Conservation (phyloP, 2,113 vertebrate species). For the Tenrec ecaudatus region DNA sequence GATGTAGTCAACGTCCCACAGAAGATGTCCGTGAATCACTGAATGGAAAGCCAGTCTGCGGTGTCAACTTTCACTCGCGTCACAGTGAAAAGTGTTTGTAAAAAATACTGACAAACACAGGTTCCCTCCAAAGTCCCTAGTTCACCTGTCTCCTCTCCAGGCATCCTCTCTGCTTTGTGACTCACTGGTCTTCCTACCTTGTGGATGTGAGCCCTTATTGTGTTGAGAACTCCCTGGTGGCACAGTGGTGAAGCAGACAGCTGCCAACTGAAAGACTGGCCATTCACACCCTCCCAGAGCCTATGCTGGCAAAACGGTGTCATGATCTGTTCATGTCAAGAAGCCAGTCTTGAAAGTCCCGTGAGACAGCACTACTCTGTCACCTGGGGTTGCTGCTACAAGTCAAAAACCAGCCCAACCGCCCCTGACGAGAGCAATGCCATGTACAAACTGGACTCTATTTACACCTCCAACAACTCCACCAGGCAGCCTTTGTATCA, state of each 20-base stretch:
- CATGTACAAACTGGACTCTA: not conserved
- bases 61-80: too few species aligned
- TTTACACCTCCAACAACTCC: not conserved
- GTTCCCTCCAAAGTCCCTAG: not conserved
- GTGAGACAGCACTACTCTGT: not conserved
- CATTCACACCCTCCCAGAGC: not conserved
- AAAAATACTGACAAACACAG: too few species aligned
- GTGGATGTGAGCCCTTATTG: not conserved
- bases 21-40: too few species aligned
- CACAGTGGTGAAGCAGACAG: not conserved
- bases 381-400: not conserved
- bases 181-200: not conserved
- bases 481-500: not conserved
- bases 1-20: too few species aligned
- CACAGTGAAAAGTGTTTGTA: too few species aligned
- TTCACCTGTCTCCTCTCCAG: not conserved
- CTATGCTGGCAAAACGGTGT: not conserved
- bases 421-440: not conserved
- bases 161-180: not conserved
- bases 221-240: not conserved
- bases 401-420: not conserved
- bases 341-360: not conserved
- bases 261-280: not conserved
- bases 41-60: too few species aligned
- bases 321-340: not conserved